These are phyloP conservation scores for Harpagus bidentatus DNA, from an alignment of 2,113 vertebrate species.

Conservation along the genomic window DNA sequence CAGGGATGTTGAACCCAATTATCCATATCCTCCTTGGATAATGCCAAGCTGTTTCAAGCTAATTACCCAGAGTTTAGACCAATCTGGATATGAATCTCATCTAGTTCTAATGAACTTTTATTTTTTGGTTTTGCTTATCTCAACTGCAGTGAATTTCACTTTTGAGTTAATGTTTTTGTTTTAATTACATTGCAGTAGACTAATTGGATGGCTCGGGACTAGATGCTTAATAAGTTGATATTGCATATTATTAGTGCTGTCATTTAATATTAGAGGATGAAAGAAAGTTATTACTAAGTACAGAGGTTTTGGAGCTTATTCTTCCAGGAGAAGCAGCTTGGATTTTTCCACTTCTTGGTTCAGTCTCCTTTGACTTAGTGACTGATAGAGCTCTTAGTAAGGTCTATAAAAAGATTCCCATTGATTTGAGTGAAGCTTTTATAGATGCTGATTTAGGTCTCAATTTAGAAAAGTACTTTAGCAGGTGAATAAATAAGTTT, in stretches of 20 bases:
- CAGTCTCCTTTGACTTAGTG: neutral
- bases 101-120: constrained; percentile 54
- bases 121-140: constrained; percentile 36
- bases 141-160: constrained; percentile 14
- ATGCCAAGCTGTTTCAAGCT: constrained; percentile 62
- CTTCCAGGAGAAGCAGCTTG: neutral
- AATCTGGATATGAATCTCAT: constrained; percentile 59
- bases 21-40: constrained; percentile 63
- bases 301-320: neutral
- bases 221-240: constrained; percentile 56
- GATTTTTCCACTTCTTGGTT: neutral
- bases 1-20: constrained; percentile 68
- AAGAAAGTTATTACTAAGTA: constrained; percentile 20
- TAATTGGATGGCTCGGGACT: constrained; percentile 58
- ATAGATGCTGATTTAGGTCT: constrained; percentile 21
- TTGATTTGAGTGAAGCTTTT: constrained; percentile 14
- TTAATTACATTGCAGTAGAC: constrained; percentile 51
- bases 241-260: constrained; percentile 45
- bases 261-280: constrained; percentile 46
- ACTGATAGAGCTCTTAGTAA: neutral
- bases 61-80: constrained; percentile 64
- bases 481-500: constrained; percentile 25
- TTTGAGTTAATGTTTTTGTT: constrained; percentile 56
- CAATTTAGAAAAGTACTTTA: constrained; percentile 25
- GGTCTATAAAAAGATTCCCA: constrained; percentile 13